Base-by-base conservation (phyloP, 1,140 invertebrate genomes). In the Drosophila pandora region DNA sequence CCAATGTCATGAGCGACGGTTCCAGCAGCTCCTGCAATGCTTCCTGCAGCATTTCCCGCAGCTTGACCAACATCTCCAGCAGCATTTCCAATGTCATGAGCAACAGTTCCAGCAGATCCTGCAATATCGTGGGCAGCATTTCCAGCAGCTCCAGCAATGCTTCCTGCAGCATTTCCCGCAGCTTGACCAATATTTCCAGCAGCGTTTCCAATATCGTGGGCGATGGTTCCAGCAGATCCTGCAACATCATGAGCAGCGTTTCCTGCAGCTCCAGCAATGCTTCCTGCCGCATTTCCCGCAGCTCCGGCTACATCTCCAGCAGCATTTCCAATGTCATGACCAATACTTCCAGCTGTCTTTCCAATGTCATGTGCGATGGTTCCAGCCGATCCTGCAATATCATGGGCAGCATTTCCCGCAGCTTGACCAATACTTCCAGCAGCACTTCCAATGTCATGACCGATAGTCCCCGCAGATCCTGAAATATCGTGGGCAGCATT, bases 201-300 rank as follows among this genome's bases (percentile, higher is more conserved):
- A 3, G 50, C 39, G 37, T 34, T 55, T 3, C 28, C 50, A 8
- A 23, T 13, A 4, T 47, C 43, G 7, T 22, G 17, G 2, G 17
- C 43, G 2, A 13, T 3, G 1, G 2, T 47, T 22, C 43, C 43
- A 23, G 43, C 43, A 1, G 43, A 21, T 21, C 21, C 21, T 10
- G 13, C 43, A 22, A 45, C 63, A 25, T 41, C 25, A 17, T 55
- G 41, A 13, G 54, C 71, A 8, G 58, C 41, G 23, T 59, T 49
- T 10, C 58, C 60, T 8, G 64, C 56, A 21, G 32, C 47, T n/a
- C n/a, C 4, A 13, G 4, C 37, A n/a, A 13, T 13, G 12, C 3
- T 39, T 52, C 28, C 28, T 17, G 17, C 17, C 17, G 17, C 17
- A 17, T 17, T 17, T 17, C 17, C 17, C 17, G 17, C 17, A 17